phyloP scores from a whole-genome alignment of 2,888 invertebrate genomes.

The Drosophila birchii region DNA sequence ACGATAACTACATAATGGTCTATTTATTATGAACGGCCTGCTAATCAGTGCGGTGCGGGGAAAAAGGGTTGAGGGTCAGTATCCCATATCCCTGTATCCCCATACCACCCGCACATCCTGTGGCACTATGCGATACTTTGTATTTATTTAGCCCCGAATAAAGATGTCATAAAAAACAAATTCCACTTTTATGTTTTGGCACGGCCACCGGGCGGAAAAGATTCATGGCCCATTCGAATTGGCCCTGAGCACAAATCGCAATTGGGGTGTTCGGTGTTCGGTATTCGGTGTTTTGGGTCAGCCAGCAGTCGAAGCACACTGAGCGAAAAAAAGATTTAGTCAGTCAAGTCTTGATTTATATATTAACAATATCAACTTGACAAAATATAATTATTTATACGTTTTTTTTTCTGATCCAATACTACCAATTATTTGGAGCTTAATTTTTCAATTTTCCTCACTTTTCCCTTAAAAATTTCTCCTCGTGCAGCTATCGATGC shows the following conservation, averaged over 20 bases:
- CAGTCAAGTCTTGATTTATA: too few species aligned
- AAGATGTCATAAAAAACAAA: conserved; percentile 82
- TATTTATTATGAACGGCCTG: conserved; percentile 77
- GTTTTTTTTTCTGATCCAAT: too few species aligned
- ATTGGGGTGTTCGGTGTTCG: conserved; percentile 13
- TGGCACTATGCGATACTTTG: conserved; percentile 73
- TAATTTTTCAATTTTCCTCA: too few species aligned
- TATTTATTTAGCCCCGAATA: conserved; percentile 78
- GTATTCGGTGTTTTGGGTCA: neutral
- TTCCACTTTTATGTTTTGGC: conserved; percentile 80
- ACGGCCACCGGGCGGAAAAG: conserved; percentile 63
- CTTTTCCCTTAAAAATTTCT: neutral
- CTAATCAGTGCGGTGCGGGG: conserved; percentile 40
- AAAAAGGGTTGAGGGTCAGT: conserved; percentile 25
- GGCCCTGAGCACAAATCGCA: conserved; percentile 46
- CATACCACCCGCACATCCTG: conserved; percentile 42
- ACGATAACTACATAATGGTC: conserved; percentile 69
- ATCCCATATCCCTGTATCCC: conserved; percentile 36
- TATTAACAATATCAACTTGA: too few species aligned
- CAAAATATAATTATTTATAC: too few species aligned
- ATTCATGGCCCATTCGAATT: conserved; percentile 73
- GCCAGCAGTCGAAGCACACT: conserved; percentile 1
- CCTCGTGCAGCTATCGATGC: neutral
- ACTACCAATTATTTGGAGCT: too few species aligned
- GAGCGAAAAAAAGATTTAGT: neutral